Percentiles rank a stretch among this genome's conserved stretches.
These are phyloP conservation scores for Aphelenchoides fujianensis DNA, from an alignment of 1,140 invertebrate genomes.

Conservation along the genomic window DNA sequence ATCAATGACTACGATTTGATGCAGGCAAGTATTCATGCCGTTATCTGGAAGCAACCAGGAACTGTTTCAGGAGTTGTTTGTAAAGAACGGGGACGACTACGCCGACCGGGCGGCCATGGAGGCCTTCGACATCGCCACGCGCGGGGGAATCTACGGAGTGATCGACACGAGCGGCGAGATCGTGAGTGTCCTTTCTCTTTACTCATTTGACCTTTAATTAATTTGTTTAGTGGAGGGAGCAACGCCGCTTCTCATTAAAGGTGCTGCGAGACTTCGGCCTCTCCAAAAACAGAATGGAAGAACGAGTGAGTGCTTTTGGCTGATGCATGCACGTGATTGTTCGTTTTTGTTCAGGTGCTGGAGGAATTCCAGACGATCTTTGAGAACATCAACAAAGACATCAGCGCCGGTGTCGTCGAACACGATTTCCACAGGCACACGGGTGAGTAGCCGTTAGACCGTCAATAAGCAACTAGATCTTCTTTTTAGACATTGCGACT, in stretches of 20 bases:
- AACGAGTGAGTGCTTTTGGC: background rate
- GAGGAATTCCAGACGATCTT: background rate
- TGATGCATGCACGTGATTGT: slow-evolving; percentile 1
- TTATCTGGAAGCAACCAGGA: too few relatives aligned
- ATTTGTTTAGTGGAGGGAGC: background rate
- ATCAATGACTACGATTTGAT: slow-evolving; percentile 23
- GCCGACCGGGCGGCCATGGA: slow-evolving; percentile 29
- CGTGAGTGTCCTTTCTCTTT: too few relatives aligned
- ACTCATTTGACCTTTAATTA: background rate
- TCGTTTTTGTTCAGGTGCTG: background rate
- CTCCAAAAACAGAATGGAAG: background rate
- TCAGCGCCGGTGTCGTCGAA: background rate
- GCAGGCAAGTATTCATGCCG: too few relatives aligned
- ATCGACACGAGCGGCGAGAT: too few relatives aligned
- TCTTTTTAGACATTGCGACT: background rate
- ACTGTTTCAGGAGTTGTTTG: slow-evolving; percentile 24
- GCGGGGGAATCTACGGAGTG: background rate
- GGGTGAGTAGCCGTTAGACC: background rate
- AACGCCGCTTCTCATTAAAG: background rate
- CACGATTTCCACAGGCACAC: background rate
- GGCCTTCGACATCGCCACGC: background rate
- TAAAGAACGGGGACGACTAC: slow-evolving; percentile 29
- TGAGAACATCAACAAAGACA: background rate
- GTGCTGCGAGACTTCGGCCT: background rate
- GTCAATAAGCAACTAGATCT: background rate